Percentiles rank a stretch among this genome's conserved stretches.
phyloP scores from a whole-genome alignment of 2,797 vertebrate species.

The Pteronotus mesoamericanus region DNA sequence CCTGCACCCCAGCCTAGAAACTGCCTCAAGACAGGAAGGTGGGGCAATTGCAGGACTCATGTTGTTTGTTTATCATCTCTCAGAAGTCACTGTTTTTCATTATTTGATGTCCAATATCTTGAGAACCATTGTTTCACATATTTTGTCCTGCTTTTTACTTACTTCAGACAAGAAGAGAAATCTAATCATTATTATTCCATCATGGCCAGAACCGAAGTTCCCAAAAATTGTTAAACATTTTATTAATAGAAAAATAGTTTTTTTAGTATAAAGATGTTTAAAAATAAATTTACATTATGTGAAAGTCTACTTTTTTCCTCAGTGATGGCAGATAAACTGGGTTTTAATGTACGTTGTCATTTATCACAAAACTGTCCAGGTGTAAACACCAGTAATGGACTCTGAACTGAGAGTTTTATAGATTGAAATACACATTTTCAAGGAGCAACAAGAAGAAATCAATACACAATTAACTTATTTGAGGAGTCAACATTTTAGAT shows the following conservation, averaged over 20 bases:
- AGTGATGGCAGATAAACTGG: not conserved
- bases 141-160: not conserved
- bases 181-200: not conserved
- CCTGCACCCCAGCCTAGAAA: not conserved
- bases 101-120: not conserved
- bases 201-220: not conserved
- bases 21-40: not conserved
- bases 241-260: constrained; percentile 4
- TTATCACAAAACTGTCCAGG: not conserved
- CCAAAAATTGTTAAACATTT: constrained; percentile 18
- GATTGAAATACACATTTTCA: constrained; percentile 10
- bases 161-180: not conserved
- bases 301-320: constrained; percentile 32
- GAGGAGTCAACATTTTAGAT: constrained; percentile 41
- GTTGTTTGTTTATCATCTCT: not conserved
- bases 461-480: constrained; percentile 53
- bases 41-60: not conserved
- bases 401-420: not conserved
- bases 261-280: not conserved
- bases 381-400: not conserved
- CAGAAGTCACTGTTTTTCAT: not conserved
- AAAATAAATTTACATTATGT: not conserved
- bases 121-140: not conserved
- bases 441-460: constrained; percentile 38
- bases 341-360: not conserved